These are phyloP conservation scores for Erythrocebus patas DNA, from an alignment of 2,113 vertebrate species.

Conservation along the genomic window DNA sequence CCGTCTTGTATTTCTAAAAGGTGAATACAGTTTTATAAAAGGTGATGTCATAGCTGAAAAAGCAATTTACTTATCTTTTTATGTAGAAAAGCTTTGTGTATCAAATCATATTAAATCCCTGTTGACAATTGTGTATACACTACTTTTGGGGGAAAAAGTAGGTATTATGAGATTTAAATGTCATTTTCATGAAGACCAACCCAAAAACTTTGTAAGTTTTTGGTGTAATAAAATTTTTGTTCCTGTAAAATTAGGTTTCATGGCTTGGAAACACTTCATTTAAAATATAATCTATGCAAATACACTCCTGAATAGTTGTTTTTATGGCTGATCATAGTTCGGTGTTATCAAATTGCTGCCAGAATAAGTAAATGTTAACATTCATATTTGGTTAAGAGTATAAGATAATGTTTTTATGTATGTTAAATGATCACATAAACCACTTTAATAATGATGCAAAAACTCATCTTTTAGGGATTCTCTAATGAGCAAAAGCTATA, in stretches of 20 bases:
- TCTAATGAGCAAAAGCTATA: conserved; percentile 12
- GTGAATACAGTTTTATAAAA: not conserved
- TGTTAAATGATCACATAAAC: not conserved
- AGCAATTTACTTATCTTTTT: conserved; percentile 15
- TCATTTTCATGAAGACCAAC: not conserved
- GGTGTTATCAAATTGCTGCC: conserved; percentile 24
- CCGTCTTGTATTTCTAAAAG: not conserved
- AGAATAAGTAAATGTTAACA: conserved; percentile 21
- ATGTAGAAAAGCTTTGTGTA: not conserved
- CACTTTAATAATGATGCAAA: not conserved
- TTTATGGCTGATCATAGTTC: conserved; percentile 6
- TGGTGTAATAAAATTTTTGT: not conserved
- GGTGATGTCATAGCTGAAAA: not conserved
- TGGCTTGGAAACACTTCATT: not conserved
- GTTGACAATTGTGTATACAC: not conserved
- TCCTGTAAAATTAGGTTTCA: conserved; percentile 12
- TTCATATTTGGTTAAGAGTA: conserved; percentile 9
- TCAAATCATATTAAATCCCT: conserved; percentile 11
- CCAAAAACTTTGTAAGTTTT: not conserved
- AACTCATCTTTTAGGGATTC: not conserved
- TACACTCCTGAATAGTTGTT: not conserved
- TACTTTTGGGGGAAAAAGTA: not conserved
- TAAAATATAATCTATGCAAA: conserved; percentile 6
- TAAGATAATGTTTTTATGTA: conserved; percentile 24
- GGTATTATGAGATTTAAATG: not conserved